A percentile compares a stretch with the other conserved stretches of the same genome.
phyloP scores from a whole-genome alignment of 2,888 invertebrate species.

The Pogonocherus hispidulus region DNA sequence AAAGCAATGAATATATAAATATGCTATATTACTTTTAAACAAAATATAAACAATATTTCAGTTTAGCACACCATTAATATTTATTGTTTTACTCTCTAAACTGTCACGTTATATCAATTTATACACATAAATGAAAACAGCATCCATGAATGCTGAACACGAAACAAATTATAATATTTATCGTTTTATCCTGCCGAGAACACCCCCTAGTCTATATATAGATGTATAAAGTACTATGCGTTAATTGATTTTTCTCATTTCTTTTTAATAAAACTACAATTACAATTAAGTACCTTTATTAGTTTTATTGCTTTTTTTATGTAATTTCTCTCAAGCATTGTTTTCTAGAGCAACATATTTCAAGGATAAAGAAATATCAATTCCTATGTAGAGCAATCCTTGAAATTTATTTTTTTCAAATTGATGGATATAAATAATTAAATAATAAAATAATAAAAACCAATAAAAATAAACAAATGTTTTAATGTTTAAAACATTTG shows the following conservation, averaged over 20 bases:
- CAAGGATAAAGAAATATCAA: no score
- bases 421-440: no score
- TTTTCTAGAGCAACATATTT: no score
- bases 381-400: no score
- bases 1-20: no score
- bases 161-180: slow-evolving; percentile 24
- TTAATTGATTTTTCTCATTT: slow-evolving; percentile 12
- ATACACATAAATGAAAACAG: background rate
- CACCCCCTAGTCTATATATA: background rate
- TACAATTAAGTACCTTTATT: background rate
- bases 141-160: background rate
- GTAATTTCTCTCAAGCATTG: background rate
- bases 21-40: background rate
- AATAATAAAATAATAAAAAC: no score
- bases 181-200: slow-evolving; percentile 4
- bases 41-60: background rate
- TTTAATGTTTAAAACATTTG: no score
- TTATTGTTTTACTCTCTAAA: slow-evolving; percentile 9
- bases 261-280: slow-evolving; percentile 12
- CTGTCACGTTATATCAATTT: slow-evolving; percentile 13
- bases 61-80: slow-evolving; percentile 7
- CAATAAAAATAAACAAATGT: no score
- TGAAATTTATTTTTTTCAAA: no score
- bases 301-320: background rate
- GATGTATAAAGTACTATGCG: background rate